phyloP scores from a whole-genome alignment of 2,888 invertebrate genomes.

The Cryptosula pallasiana region DNA sequence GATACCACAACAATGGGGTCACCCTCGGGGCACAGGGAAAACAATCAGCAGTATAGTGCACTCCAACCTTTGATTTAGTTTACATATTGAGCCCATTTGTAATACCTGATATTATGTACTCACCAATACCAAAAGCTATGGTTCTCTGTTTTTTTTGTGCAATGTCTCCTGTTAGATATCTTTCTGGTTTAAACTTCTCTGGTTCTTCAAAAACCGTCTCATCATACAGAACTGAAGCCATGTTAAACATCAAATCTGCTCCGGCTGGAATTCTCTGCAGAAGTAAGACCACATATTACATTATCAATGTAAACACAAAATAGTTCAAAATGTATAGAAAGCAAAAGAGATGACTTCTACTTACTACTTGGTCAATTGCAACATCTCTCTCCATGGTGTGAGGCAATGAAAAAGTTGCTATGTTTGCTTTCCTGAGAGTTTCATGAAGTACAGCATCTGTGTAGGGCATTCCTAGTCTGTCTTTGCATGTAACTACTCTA shows the following conservation, averaged over 20 bases:
- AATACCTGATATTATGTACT: neutral
- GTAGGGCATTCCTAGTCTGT: neutral
- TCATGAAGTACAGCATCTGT: constrained; percentile 16
- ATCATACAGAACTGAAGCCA: constrained; percentile 11
- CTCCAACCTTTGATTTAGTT: too few relatives aligned
- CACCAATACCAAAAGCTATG: constrained; percentile 13
- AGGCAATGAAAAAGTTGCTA: neutral
- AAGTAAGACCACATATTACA: neutral
- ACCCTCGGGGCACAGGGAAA: too few relatives aligned
- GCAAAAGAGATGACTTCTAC: neutral
- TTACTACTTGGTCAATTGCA: neutral
- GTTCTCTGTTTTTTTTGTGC: constrained; percentile 9
- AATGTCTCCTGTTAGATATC: constrained; percentile 14
- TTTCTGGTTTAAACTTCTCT: neutral
- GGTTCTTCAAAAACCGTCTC: constrained; percentile 18
- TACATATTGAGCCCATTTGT: neutral
- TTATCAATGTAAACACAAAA: neutral
- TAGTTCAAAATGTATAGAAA: neutral
- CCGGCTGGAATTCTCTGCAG: neutral
- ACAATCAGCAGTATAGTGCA: too few relatives aligned
- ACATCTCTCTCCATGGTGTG: neutral
- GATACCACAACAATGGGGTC: too few relatives aligned
- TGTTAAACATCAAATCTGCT: constrained; percentile 6
- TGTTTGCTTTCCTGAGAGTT: neutral
- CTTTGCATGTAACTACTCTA: neutral